Evolutionary conservation across 1,140 invertebrate species (phyloP).

Genomic region (Lysiphlebus fabarum): DNA sequence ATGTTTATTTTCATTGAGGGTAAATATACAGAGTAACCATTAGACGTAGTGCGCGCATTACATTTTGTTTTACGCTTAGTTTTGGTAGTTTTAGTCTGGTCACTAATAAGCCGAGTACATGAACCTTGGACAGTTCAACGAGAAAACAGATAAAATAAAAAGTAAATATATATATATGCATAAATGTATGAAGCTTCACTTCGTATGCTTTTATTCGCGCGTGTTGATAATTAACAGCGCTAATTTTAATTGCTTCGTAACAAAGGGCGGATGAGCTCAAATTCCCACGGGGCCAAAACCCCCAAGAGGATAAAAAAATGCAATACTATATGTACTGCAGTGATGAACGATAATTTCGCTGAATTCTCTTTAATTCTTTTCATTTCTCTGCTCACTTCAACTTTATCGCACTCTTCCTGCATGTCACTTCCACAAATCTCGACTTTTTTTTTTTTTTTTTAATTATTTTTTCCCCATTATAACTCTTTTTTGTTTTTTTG

Average conservation of each 20-base stretch:
- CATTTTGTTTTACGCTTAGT: constrained; percentile 26
- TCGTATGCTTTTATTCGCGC: constrained; percentile 9
- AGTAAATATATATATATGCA: constrained; percentile 2
- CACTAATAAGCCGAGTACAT: constrained; percentile 18
- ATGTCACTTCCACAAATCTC: constrained; percentile 18
- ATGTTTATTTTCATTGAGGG: constrained; percentile 19
- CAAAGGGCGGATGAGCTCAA: constrained; percentile 30
- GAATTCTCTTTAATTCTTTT: constrained; percentile 26
- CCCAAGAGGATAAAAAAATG: constrained; percentile 3
- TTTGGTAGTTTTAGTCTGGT: constrained; percentile 22
- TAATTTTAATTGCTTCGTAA: constrained; percentile 32
- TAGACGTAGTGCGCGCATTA: constrained; percentile 22
- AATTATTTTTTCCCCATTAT: not conserved
- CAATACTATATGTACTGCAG: constrained; percentile 13
- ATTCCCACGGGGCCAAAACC: constrained; percentile 29
- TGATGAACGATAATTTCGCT: constrained; percentile 30
- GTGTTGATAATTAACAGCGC: constrained; percentile 29
- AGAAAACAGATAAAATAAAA: not conserved
- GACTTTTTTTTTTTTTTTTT: constrained; percentile 14
- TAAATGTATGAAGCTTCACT: not conserved
- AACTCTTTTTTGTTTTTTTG: constrained; percentile 12
- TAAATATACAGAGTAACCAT: constrained; percentile 1
- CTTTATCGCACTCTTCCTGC: not conserved
- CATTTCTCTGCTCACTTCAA: not conserved
- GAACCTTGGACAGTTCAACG: not conserved